phyloP scores from a whole-genome alignment of 1,140 invertebrate species.

The Hormaphis cornu region DNA sequence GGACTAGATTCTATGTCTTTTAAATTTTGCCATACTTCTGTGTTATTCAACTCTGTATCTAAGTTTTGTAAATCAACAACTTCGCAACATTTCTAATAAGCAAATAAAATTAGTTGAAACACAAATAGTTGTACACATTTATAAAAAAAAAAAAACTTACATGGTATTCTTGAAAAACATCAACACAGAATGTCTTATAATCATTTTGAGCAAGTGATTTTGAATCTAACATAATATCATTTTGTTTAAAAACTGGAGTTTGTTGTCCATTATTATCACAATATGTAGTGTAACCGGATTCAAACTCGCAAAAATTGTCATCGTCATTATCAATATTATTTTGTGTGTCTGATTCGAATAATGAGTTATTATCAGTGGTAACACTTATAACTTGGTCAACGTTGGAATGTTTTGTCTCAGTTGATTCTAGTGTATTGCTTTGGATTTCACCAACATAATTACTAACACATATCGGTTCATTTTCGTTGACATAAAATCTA shows the following conservation, averaged over 20 bases:
- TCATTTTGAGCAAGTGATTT: not conserved
- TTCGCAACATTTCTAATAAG: not conserved
- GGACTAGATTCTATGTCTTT: constrained; percentile 58
- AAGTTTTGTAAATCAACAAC: constrained; percentile 22
- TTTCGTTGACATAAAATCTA: not conserved
- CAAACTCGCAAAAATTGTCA: constrained; percentile 18
- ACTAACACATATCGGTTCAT: not conserved
- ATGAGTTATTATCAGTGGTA: not conserved
- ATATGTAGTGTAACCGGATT: not conserved
- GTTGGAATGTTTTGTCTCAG: not conserved
- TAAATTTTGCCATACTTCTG: constrained; percentile 47
- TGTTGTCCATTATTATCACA: not conserved
- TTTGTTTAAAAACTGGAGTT: not conserved
- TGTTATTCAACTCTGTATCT: constrained; percentile 45
- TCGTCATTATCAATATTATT: not conserved
- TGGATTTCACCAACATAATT: not conserved
- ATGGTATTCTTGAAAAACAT: constrained; percentile 9
- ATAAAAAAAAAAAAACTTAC: not conserved
- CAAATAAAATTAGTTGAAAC: not conserved
- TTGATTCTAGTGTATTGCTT: not conserved
- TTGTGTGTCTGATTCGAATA: not conserved
- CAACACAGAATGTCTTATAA: constrained; percentile 7
- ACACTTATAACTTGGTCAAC: not conserved
- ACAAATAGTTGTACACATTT: not conserved
- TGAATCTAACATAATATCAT: not conserved